Evolutionary conservation across 2,113 vertebrate genomes (phyloP).

Genomic region (Pachypanchax playfairii): DNA sequence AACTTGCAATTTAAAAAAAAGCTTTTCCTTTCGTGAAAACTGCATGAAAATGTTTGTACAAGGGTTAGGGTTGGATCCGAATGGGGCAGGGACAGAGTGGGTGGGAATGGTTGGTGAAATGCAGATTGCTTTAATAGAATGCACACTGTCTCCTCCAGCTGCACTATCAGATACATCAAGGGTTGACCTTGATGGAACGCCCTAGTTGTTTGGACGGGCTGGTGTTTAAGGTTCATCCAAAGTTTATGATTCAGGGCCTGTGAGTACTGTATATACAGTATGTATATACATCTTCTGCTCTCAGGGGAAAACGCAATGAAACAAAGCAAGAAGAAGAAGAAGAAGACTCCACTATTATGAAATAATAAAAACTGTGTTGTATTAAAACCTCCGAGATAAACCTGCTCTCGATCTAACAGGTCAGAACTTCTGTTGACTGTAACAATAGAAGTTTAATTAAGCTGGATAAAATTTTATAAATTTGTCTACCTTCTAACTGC

Average conservation of each 20-base stretch:
- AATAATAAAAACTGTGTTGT: constrained; percentile 1
- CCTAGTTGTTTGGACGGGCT: constrained; percentile 65
- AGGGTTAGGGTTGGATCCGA: constrained; percentile 75
- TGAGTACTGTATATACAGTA: constrained; percentile 42
- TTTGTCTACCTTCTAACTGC: no score
- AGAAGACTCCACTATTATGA: constrained; percentile 19
- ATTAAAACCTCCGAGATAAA: no score
- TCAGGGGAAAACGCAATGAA: constrained; percentile 43
- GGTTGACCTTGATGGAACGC: constrained; percentile 72
- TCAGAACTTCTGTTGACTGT: no score
- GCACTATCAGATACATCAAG: constrained; percentile 65
- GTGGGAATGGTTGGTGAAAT: constrained; percentile 67
- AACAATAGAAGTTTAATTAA: no score
- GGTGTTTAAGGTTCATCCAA: constrained; percentile 65
- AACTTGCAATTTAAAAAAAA: constrained; percentile 76
- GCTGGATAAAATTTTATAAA: no score
- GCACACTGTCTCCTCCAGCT: constrained; percentile 63
- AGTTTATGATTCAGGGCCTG: constrained; percentile 62
- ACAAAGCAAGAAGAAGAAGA: constrained; percentile 15
- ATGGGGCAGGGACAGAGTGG: constrained; percentile 45
- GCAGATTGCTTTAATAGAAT: constrained; percentile 78
- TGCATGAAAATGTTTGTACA: constrained; percentile 78
- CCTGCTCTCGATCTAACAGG: no score
- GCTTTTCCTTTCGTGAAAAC: constrained; percentile 77
- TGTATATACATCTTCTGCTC: constrained; percentile 38